phyloP scores from a whole-genome alignment of 2,888 invertebrate genomes.

The Galerucella nymphaeae region DNA sequence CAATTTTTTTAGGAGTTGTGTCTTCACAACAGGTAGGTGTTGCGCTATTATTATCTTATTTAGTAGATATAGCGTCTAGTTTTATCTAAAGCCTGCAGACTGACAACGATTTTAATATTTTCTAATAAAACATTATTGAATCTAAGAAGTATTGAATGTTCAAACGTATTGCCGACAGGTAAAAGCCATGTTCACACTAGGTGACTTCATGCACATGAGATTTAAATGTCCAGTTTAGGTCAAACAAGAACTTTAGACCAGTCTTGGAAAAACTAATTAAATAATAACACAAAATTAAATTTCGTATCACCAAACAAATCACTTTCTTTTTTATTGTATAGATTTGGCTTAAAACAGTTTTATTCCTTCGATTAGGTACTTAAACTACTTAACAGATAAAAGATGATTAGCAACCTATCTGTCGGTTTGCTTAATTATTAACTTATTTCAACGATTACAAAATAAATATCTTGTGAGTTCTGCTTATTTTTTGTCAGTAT shows the following conservation, averaged over 20 bases:
- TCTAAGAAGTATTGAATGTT: slow-evolving; percentile 13
- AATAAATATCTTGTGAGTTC: not conserved
- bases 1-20: slow-evolving; percentile 53
- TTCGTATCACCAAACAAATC: not conserved
- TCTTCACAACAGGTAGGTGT: slow-evolving; percentile 56
- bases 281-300: not conserved
- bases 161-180: slow-evolving; percentile 58
- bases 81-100: not conserved
- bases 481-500: too few species aligned
- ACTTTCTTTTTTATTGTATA: not conserved
- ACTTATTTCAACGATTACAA: not conserved
- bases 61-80: slow-evolving; percentile 6
- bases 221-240: slow-evolving; percentile 58
- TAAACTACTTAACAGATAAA: not conserved
- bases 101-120: slow-evolving; percentile 11
- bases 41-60: slow-evolving; percentile 26
- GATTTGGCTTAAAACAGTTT: not conserved
- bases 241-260: slow-evolving; percentile 9
- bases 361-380: too few species aligned
- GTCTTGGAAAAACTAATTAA: not conserved
- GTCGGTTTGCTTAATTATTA: not conserved
- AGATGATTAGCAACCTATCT: not conserved
- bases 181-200: slow-evolving; percentile 61
- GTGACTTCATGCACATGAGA: slow-evolving; percentile 55
- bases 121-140: slow-evolving; percentile 46